Percentiles rank a stretch among this genome's conserved stretches.
These are phyloP conservation scores for Amphiduros pacificus DNA, from an alignment of 2,888 invertebrate genomes.

Conservation along the genomic window DNA sequence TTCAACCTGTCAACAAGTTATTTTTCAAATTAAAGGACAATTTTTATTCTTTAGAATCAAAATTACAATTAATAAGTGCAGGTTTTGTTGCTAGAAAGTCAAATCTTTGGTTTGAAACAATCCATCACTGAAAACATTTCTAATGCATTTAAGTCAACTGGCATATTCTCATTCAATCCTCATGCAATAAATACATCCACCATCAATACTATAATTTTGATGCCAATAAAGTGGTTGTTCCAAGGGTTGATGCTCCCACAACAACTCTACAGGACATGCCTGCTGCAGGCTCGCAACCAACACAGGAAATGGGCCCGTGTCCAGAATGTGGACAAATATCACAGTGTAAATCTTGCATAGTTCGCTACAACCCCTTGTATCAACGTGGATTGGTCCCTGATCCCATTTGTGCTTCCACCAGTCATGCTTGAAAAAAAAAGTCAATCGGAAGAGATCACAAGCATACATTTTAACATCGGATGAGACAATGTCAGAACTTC, in stretches of 20 bases:
- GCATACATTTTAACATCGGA: too few relatives aligned
- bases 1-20: not conserved
- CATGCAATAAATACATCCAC: too few relatives aligned
- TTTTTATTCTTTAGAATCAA: too few relatives aligned
- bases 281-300: not conserved
- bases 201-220: too few relatives aligned
- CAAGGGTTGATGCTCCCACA: not conserved
- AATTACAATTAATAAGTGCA: too few relatives aligned
- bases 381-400: not conserved
- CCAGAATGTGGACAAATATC: not conserved
- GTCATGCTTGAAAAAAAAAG: too few relatives aligned
- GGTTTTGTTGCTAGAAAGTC: too few relatives aligned
- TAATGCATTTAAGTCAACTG: not conserved
- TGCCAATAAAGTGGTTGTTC: too few relatives aligned
- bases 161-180: not conserved
- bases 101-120: too few relatives aligned
- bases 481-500: too few relatives aligned
- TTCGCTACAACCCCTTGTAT: not conserved
- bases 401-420: too few relatives aligned
- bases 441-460: too few relatives aligned
- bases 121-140: not conserved
- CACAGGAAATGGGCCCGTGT: not conserved
- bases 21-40: not conserved
- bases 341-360: not conserved
- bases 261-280: not conserved